Evolutionary conservation across 2,113 vertebrate genomes (phyloP).

Genomic region (Scytalopus superciliaris): DNA sequence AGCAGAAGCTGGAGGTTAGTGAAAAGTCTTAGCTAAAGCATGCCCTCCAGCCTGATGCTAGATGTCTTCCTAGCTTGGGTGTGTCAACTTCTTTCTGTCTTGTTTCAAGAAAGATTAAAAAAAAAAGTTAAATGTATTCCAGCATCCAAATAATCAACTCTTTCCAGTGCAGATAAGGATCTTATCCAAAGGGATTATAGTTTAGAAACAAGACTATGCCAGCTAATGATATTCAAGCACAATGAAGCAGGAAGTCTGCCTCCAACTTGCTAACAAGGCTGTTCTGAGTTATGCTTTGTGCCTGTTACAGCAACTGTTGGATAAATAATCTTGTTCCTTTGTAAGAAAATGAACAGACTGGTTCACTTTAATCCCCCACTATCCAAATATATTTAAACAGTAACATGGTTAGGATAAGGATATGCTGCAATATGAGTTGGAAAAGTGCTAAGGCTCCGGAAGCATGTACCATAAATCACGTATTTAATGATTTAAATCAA

Average conservation of each 20-base stretch:
- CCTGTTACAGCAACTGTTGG: background rate
- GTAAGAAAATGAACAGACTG: conserved; percentile 10
- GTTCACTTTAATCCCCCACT: background rate
- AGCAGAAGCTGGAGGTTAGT: background rate
- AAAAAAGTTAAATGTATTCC: background rate
- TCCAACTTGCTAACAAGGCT: conserved; percentile 24
- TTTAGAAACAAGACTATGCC: background rate
- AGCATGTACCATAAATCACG: conserved; percentile 45
- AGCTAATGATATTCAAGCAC: background rate
- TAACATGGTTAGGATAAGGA: conserved; percentile 20
- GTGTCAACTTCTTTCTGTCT: background rate
- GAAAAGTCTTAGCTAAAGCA: background rate
- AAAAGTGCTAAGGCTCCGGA: conserved; percentile 11
- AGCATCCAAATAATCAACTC: background rate
- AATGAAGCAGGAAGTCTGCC: background rate
- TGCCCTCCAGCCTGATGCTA: background rate
- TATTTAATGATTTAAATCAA: conserved; percentile 52
- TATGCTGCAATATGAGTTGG: background rate
- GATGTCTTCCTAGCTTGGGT: background rate
- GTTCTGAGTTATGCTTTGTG: background rate
- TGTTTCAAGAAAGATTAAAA: background rate
- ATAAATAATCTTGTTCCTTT: background rate
- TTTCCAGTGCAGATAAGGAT: background rate
- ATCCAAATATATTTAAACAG: conserved; percentile 24
- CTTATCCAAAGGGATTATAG: background rate